Evolutionary conservation across 1,140 invertebrate species (phyloP).

Genomic region (Diachasmimorpha longicaudata): DNA sequence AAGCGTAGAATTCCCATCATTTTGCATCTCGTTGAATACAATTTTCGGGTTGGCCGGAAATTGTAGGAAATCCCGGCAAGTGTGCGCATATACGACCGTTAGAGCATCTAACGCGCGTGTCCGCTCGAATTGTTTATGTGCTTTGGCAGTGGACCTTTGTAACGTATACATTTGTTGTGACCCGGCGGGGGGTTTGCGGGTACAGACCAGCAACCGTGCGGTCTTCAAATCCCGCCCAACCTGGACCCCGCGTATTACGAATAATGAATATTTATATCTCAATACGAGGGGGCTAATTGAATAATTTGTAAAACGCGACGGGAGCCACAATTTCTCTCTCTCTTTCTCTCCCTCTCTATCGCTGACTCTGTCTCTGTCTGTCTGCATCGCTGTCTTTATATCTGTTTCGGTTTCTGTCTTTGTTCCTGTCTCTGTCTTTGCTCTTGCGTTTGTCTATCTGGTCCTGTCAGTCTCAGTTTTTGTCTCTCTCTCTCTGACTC

Average conservation of each 20-base stretch:
- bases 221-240: background rate
- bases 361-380: too few species aligned
- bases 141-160: conserved; percentile 35
- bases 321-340: conserved; percentile 15
- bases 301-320: conserved; percentile 63
- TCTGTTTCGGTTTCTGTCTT: too few species aligned
- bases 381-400: too few species aligned
- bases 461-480: too few species aligned
- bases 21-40: conserved; percentile 30
- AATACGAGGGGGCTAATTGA: conserved; percentile 64
- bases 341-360: too few species aligned
- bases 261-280: conserved; percentile 64
- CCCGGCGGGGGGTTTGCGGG: background rate
- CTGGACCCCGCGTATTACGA: conserved; percentile 49
- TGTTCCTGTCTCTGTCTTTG: too few species aligned
- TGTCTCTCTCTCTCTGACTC: too few species aligned
- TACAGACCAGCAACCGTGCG: background rate
- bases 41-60: conserved; percentile 12
- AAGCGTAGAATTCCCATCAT: conserved; percentile 31
- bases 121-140: conserved; percentile 59
- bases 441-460: too few species aligned
- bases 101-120: conserved; percentile 54
- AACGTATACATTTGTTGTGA: background rate
- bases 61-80: background rate
- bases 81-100: conserved; percentile 44